Conservation (phyloP, 2,113 vertebrate genomes). For the Podarcis muralis region DNA sequence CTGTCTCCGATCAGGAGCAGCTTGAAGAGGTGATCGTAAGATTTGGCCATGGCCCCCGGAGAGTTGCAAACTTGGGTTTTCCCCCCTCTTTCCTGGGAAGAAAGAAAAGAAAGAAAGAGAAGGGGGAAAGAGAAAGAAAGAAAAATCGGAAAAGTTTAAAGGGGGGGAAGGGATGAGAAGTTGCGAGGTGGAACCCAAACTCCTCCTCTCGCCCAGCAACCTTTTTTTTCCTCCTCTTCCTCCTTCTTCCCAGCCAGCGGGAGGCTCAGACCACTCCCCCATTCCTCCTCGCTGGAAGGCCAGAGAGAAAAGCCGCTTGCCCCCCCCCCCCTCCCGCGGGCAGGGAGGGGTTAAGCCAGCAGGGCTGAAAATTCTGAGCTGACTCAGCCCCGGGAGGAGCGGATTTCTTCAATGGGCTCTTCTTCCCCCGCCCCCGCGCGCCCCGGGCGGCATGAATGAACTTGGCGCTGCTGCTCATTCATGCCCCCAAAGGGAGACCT, state of each 20-base stretch:
- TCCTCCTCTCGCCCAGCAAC: not conserved
- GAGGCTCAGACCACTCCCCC: slow-evolving; percentile 4
- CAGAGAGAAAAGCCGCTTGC: too few relatives aligned
- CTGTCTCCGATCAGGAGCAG: slow-evolving; percentile 95
- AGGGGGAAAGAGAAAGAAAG: too few relatives aligned
- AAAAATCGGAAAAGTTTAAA: not conserved
- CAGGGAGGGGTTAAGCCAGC: not conserved
- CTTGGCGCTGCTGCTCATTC: not conserved
- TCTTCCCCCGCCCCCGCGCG: too few relatives aligned
- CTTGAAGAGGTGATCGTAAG: slow-evolving; percentile 98
- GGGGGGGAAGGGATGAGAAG: not conserved
- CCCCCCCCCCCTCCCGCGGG: not conserved
- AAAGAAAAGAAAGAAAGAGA: rapidly evolving
- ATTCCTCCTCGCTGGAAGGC: not conserved
- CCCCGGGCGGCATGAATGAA: too few relatives aligned
- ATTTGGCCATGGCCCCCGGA: slow-evolving; percentile 87
- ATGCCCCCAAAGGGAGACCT: not conserved
- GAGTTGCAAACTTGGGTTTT: too few relatives aligned
- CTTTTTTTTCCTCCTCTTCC: not conserved
- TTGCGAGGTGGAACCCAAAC: not conserved
- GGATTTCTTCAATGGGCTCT: too few relatives aligned
- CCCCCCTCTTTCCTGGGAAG: not conserved
- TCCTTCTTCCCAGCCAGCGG: not conserved
- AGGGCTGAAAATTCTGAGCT: not conserved
- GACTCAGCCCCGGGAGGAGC: not conserved